Percentiles rank a stretch among this genome's conserved stretches.
phyloP scores from a whole-genome alignment of 2,797 vertebrate genomes.

The Eospalax fontanierii region DNA sequence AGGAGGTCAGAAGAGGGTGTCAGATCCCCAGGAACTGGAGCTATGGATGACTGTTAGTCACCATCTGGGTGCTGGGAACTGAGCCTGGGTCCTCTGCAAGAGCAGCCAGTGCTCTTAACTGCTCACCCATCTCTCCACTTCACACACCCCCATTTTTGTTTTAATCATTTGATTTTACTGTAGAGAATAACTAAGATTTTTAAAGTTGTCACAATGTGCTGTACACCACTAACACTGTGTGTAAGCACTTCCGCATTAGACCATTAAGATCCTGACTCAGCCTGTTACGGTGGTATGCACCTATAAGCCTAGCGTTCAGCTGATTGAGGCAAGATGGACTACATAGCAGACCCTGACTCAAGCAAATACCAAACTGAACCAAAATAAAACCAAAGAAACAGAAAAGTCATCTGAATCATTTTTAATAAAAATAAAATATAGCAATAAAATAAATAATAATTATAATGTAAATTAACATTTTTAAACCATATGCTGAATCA shows the following conservation, averaged over 20 bases:
- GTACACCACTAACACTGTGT: neutral
- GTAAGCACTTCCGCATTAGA: neutral
- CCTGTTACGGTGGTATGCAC: neutral
- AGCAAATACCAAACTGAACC: neutral
- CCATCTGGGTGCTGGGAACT: too few relatives aligned
- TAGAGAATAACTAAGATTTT: neutral
- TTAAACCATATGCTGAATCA: neutral
- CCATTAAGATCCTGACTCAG: neutral
- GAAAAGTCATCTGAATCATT: neutral
- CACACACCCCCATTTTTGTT: neutral
- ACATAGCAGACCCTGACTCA: neutral
- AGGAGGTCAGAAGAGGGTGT: too few relatives aligned
- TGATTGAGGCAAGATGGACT: neutral
- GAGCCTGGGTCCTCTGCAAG: too few relatives aligned
- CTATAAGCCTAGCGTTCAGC: neutral
- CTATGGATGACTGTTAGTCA: too few relatives aligned
- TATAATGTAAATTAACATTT: neutral
- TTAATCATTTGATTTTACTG: neutral
- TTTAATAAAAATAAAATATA: constrained; percentile 23
- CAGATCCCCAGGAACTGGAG: too few relatives aligned
- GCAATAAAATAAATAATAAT: too few relatives aligned
- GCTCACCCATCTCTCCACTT: too few relatives aligned
- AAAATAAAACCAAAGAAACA: neutral
- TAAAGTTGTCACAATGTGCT: neutral
- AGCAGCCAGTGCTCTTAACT: too few relatives aligned